Conservation (phyloP, 2,888 invertebrate species). For the Nemurella pictetii region DNA sequence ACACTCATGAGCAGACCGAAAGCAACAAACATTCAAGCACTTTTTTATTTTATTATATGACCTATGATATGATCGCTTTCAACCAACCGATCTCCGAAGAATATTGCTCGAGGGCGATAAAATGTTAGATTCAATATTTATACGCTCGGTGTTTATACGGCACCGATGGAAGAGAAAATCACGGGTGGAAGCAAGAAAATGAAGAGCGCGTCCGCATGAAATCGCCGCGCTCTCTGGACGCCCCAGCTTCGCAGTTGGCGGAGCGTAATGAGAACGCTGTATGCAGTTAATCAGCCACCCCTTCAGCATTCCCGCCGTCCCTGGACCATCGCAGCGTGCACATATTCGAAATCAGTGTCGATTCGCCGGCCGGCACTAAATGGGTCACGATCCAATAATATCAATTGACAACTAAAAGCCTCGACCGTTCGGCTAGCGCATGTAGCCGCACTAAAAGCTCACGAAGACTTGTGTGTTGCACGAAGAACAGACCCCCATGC, state of each 20-base stretch:
- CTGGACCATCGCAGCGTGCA: not conserved
- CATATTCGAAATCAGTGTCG: not conserved
- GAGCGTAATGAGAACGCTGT: not conserved
- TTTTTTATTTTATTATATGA: too few species aligned
- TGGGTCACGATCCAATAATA: not conserved
- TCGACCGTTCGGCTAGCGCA: not conserved
- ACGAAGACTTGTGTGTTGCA: not conserved
- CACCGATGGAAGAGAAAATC: too few species aligned
- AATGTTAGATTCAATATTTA: not conserved
- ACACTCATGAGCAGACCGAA: too few species aligned
- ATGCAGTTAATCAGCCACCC: not conserved
- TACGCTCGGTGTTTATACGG: not conserved
- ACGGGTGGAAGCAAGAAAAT: too few species aligned
- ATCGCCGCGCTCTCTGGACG: too few species aligned
- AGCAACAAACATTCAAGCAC: too few species aligned
- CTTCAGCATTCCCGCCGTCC: not conserved
- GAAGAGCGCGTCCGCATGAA: too few species aligned
- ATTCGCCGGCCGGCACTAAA: not conserved
- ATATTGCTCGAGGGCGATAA: not conserved
- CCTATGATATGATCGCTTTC: not conserved
- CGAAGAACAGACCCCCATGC: not conserved
- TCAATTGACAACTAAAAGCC: not conserved
- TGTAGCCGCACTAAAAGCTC: not conserved
- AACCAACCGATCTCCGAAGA: not conserved
- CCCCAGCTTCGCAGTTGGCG: too few species aligned